These are phyloP conservation scores for Lophius piscatorius DNA, from an alignment of 2,113 vertebrate genomes.

Conservation along the genomic window DNA sequence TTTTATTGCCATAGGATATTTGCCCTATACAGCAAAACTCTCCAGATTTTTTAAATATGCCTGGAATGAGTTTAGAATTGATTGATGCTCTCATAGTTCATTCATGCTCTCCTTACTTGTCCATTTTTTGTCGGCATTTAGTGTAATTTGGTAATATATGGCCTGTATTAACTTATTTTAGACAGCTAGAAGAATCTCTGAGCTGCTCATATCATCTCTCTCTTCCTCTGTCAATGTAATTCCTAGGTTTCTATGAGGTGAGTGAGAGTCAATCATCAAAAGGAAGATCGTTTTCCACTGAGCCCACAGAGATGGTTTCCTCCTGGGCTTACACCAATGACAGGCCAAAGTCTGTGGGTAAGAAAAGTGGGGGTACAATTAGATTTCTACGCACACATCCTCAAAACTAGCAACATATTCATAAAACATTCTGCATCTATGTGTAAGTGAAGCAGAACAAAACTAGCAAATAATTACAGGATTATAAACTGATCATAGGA, in stretches of 20 bases:
- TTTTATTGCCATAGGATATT: background rate
- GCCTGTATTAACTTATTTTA: no score
- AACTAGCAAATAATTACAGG: background rate
- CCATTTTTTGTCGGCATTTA: no score
- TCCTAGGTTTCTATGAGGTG: slow-evolving; percentile 83
- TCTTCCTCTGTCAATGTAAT: slow-evolving; percentile 6
- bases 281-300: slow-evolving; percentile 76
- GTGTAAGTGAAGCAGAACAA: no score
- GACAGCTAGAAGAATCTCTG: slow-evolving; percentile 8
- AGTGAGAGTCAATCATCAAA: slow-evolving; percentile 82
- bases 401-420: background rate
- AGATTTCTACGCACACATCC: background rate
- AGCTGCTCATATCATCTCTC: background rate
- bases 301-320: slow-evolving; percentile 72
- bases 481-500: background rate
- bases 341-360: slow-evolving; percentile 88
- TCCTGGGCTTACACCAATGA: slow-evolving; percentile 78
- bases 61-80: slow-evolving; percentile 9
- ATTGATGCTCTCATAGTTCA: no score
- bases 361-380: slow-evolving; percentile 47
- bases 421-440: background rate
- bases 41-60: slow-evolving; percentile 2
- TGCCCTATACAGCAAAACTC: background rate
- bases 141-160: no score
- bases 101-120: no score